Conservation (phyloP, 2,113 vertebrate genomes). For the Takifugu flavidus region DNA sequence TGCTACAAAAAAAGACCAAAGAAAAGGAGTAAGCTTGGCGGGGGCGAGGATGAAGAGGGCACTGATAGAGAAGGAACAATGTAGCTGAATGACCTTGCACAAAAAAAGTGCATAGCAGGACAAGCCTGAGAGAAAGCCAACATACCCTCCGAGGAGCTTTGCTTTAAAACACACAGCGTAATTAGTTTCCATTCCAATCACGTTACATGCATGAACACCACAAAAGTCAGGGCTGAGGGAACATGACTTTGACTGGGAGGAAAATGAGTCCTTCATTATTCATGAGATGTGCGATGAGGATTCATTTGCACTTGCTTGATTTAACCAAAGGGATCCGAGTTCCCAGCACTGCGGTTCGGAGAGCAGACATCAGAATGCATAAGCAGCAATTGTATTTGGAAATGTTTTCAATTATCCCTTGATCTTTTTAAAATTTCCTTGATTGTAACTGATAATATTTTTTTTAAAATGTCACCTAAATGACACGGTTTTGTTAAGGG, state of each 20-base stretch:
- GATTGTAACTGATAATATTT: too few species aligned
- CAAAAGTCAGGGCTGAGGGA: constrained; percentile 38
- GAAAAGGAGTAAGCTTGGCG: constrained; percentile 1
- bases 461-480: not conserved
- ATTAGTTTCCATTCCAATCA: constrained; percentile 39
- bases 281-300: constrained; percentile 47
- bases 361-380: constrained; percentile 4
- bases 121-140: not conserved
- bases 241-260: constrained; percentile 38
- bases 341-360: constrained; percentile 17
- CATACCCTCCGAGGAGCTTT: constrained; percentile 1
- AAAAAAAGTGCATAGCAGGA: constrained; percentile 29
- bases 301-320: constrained; percentile 44
- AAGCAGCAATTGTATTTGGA: constrained; percentile 4
- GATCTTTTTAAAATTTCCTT: not conserved
- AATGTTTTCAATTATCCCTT: constrained; percentile 12
- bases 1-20: not conserved
- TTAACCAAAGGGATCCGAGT: constrained; percentile 17
- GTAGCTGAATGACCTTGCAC: constrained; percentile 51
- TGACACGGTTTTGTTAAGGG: not conserved
- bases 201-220: constrained; percentile 27
- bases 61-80: constrained; percentile 23
- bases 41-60: constrained; percentile 20
- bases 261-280: constrained; percentile 55
- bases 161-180: constrained; percentile 29